These are phyloP conservation scores for Thunnus thynnus DNA, from an alignment of 2,113 vertebrate species.

Conservation along the genomic window DNA sequence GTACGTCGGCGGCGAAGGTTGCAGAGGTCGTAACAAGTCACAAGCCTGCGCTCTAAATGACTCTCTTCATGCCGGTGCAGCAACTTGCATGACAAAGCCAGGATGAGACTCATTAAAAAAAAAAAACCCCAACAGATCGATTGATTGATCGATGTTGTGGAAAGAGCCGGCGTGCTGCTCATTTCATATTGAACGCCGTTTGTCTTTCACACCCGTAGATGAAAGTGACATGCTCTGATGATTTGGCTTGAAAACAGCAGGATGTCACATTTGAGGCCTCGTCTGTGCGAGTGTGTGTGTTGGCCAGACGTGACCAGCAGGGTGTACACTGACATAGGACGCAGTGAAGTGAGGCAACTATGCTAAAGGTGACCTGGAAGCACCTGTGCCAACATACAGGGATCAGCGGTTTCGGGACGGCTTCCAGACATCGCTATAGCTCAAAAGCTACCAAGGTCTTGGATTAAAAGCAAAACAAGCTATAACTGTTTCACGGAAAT, in stretches of 20 bases:
- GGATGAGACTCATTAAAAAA: neutral
- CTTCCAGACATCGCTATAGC: conserved; percentile 24
- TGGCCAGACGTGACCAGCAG: conserved; percentile 14
- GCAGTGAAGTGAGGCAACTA: conserved; percentile 14
- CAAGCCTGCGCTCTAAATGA: neutral
- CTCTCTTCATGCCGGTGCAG: neutral
- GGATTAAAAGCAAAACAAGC: conserved; percentile 39
- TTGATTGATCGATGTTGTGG: conserved; percentile 13
- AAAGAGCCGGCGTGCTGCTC: conserved; percentile 2
- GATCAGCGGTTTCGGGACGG: conserved; percentile 39
- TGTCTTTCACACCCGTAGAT: too few relatives aligned
- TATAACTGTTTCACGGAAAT: conserved; percentile 1
- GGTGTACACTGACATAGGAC: neutral
- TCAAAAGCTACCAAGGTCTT: conserved; percentile 42
- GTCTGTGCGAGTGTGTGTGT: neutral
- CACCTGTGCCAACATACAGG: conserved; percentile 55
- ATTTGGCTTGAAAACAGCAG: neutral
- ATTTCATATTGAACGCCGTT: conserved; percentile 6
- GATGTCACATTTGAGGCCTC: neutral
- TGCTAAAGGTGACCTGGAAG: conserved; percentile 57
- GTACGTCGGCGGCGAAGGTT: neutral
- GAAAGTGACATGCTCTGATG: neutral
- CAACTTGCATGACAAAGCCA: neutral
- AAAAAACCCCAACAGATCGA: neutral
- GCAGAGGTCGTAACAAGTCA: neutral